Evolutionary conservation across 2,797 vertebrate species (phyloP), one percentile per base, ranked within the genome.

Genomic region (Artibeus jamaicensis): DNA sequence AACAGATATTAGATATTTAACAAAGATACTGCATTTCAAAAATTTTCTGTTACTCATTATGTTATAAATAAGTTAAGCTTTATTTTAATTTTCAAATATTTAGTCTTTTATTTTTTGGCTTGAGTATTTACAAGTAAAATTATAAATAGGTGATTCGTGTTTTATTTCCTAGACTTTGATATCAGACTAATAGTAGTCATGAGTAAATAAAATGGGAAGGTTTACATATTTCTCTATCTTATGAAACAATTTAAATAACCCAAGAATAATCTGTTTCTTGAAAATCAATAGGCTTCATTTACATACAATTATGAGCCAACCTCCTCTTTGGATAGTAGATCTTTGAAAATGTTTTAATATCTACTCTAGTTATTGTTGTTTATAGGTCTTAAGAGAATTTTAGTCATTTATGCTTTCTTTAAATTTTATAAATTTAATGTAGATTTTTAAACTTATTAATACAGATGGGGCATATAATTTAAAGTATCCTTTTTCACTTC

Each of bases 141-240:
- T 87, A 91, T 59, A 87, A 48, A 74, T 59, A 16, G 5, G 3
- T 87, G 59, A 82, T 71, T 44, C 78, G 62, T 85, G 42, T 50
- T 85, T 74, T 77, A 39, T 65, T 94, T 92, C 22, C 77, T 77
- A 86, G 15, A 95, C 3, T 68, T 87, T 68, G 74, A 59, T 95
- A 74, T 82, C 26, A 32, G 22, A 74, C 44, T 77, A 95, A 90
- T 82, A 74, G 2, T 68, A 68, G 5, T 39, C 4, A 71, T 50
- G 68, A 76, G 42, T 62, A 91, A 83, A 96, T 70, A 26, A 91
- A 46, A 16, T 83, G 11, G 32, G 74, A 91, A 91, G 42, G 39
- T 86, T 53, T 86, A 32, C 39, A 44, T 87, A 91, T 96, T 62
- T 96, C 34, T 82, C 18, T 87, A n/a, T 46, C 32, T 9, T 59